Evolutionary conservation across 2,888 invertebrate genomes (phyloP).

Genomic region (Drosophila ochracea): DNA sequence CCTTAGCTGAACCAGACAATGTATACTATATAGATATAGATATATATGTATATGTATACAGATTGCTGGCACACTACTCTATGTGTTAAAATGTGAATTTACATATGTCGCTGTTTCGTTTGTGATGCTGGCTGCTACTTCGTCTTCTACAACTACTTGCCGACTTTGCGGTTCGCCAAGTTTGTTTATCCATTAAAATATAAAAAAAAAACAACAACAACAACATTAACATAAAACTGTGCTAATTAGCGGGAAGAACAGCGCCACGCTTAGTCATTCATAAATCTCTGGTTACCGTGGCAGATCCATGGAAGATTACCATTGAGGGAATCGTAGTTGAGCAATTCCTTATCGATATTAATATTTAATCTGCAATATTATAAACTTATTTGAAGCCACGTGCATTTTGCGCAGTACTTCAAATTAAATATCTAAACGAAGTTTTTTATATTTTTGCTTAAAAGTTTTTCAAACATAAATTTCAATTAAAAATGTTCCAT

Average conservation of each 20-base stretch:
- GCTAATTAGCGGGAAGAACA: constrained; percentile 61
- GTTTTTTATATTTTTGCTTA: background rate
- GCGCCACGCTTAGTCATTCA: constrained; percentile 59
- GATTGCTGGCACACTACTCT: background rate
- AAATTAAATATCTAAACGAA: background rate
- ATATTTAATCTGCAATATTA: background rate
- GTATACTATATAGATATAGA: constrained; percentile 1
- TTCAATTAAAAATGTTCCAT: background rate
- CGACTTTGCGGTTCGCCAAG: constrained; percentile 65
- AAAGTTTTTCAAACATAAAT: background rate
- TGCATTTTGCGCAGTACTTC: background rate
- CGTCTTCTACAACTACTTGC: background rate
- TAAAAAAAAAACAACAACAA: constrained; percentile 27
- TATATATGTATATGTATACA: constrained; percentile 2
- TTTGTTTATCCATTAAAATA: constrained; percentile 73
- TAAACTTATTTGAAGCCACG: background rate
- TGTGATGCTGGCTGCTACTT: background rate
- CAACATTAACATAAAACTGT: constrained; percentile 52
- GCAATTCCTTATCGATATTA: background rate
- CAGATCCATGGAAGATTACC: constrained; percentile 8
- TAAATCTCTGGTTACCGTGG: constrained; percentile 16
- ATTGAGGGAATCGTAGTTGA: background rate
- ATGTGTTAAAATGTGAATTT: constrained; percentile 63
- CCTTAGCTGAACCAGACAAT: constrained; percentile 21
- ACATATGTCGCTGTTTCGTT: constrained; percentile 49